Base-by-base conservation (phyloP, 2,888 invertebrate species). In the Eustalomyia histrio region DNA sequence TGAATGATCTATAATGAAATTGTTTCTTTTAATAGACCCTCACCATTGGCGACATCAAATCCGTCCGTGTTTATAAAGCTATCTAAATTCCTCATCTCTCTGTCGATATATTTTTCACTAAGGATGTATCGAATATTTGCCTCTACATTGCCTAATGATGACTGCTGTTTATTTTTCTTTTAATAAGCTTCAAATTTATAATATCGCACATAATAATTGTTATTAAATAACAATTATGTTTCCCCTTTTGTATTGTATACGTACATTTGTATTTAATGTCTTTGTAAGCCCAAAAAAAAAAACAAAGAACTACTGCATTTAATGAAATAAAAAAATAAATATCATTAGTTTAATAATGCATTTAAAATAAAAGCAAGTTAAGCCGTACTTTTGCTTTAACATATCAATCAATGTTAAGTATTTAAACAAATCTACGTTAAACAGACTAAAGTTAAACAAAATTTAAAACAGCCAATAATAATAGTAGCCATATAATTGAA, bases 31-130 rank as follows among this genome's bases (percentile, higher is more conserved):
- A n/a, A 82, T 90, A 95, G 95, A 92, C 93, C 24, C 93, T 95
- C 92, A 94, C 93, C 61, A 93, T 94, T 17, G 95, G 94, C 86
- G 93, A 94, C 86, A 92, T 96, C 60, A 94, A 93, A 81, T 94
- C 94, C 91, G 95, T 95, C 87, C 92, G 96, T 87, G 90, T 94
- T 84, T 96, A 96, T 93, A 95, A 95, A 88, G 91, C 92, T 84
- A 92, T 93, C 87, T 93, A 93, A 92, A 85, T 39, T 63, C 69
- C 12, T 17, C 39, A 67, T 17, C 33, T 43, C 14, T 14, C 2
- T 14, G 2, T 7, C 29, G 50, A 58, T n/a, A 14, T 39, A 35
- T 39, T 57, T 16, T 58, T 39, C 17, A 67, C 39, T 61, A 60
- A 58, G 33, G 35, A 52, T n/a, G 21, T 60, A 18, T 12, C 33